Percentiles rank a stretch among this genome's conserved stretches.
Evolutionary conservation across 2,888 invertebrate genomes (phyloP).

Genomic region (Pyrochroa serraticornis): DNA sequence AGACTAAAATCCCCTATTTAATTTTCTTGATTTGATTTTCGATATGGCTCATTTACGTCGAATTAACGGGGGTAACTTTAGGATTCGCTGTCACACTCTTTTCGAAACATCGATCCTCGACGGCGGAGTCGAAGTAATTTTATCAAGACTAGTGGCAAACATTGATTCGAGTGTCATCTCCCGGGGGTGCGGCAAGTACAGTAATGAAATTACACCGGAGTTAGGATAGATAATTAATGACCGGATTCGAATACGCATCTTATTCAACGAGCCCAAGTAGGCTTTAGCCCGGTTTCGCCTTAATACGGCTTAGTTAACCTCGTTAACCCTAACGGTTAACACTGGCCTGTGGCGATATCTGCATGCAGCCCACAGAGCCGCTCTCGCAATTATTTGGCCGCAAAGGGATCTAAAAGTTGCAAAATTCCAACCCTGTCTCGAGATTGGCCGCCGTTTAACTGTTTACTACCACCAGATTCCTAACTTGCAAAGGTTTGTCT

Average conservation of each 20-base stretch:
- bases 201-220: slow-evolving; percentile 31
- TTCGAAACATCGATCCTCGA: too few relatives aligned
- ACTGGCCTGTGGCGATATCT: slow-evolving; percentile 3
- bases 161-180: slow-evolving; percentile 28
- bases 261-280: slow-evolving; percentile 25
- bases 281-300: slow-evolving; percentile 6
- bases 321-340: slow-evolving; percentile 24
- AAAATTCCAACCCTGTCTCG: too few relatives aligned
- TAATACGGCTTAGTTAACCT: slow-evolving; percentile 24
- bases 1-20: slow-evolving; percentile 1
- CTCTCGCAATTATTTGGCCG: too few relatives aligned
- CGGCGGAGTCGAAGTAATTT: slow-evolving; percentile 5
- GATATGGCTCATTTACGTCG: slow-evolving; percentile 14
- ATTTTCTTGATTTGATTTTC: slow-evolving; percentile 21
- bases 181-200: slow-evolving; percentile 5
- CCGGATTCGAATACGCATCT: slow-evolving; percentile 33
- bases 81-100: not conserved
- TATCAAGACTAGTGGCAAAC: slow-evolving; percentile 19
- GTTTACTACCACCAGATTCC: too few relatives aligned
- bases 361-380: too few relatives aligned
- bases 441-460: too few relatives aligned
- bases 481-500: too few relatives aligned
- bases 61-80: slow-evolving; percentile 10
- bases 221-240: slow-evolving; percentile 35
- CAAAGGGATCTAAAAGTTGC: too few relatives aligned